phyloP scores from a whole-genome alignment of 2,888 invertebrate species.

The Cephus spinipes region DNA sequence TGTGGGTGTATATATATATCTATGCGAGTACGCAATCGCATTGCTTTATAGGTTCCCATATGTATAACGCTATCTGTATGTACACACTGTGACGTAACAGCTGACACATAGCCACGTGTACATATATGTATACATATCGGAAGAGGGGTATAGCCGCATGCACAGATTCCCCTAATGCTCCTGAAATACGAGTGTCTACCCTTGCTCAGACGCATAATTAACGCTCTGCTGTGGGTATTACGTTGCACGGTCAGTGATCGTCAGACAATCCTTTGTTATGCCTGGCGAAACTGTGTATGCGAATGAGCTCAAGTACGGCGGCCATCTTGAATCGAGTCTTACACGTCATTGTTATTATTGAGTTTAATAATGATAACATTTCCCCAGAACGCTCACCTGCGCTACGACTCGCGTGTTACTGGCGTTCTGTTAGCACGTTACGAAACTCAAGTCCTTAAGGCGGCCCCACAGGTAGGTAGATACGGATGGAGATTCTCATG shows the following conservation, averaged over 20 bases:
- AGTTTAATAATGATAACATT: neutral
- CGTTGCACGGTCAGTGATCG: slow-evolving; percentile 5
- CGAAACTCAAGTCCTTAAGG: neutral
- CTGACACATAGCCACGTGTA: neutral
- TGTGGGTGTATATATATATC: neutral
- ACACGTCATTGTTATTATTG: neutral
- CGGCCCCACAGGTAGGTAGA: neutral
- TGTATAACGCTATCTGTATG: neutral
- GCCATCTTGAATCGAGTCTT: neutral
- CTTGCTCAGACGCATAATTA: neutral
- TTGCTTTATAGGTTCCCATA: neutral
- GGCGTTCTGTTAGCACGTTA: neutral
- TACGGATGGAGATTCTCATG: neutral
- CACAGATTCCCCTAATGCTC: neutral
- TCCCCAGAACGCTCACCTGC: neutral
- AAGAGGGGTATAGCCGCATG: neutral
- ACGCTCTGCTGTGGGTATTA: neutral
- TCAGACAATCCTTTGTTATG: neutral
- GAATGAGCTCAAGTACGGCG: neutral
- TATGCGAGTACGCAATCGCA: neutral
- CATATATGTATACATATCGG: neutral
- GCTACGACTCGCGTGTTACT: neutral
- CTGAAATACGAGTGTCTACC: neutral
- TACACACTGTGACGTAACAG: neutral
- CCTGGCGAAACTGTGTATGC: neutral